phyloP scores from a whole-genome alignment of 2,888 invertebrate species.

The Tipula confusa region DNA sequence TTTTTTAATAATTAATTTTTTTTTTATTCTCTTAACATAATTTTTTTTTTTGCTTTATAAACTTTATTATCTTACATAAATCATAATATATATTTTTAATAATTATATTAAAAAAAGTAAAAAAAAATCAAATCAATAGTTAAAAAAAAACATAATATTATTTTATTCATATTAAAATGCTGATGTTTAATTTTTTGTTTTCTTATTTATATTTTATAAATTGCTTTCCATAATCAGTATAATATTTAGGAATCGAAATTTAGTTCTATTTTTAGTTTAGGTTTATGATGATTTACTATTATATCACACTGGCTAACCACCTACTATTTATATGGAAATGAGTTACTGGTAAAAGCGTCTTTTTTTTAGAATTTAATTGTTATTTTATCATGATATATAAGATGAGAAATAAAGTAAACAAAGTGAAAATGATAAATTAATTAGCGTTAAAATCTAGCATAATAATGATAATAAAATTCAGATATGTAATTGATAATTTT shows the following conservation, averaged over 20 bases:
- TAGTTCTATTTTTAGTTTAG: not conserved
- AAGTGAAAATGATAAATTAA: not conserved
- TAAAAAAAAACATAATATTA: no score
- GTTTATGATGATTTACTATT: not conserved
- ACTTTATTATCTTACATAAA: not conserved
- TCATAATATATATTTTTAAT: not conserved
- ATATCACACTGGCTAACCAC: not conserved
- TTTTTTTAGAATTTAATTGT: not conserved
- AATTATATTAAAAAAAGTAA: not conserved
- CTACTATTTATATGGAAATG: not conserved
- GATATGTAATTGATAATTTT: constrained; percentile 16
- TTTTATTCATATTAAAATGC: not conserved
- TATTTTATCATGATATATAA: not conserved
- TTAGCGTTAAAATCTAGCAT: constrained; percentile 1
- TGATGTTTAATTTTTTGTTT: not conserved
- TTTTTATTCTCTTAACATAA: constrained; percentile 20
- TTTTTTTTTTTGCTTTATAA: constrained; percentile 12
- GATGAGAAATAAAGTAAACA: not conserved
- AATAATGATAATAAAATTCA: constrained; percentile 25
- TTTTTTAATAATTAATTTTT: not conserved
- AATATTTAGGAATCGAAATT: not conserved
- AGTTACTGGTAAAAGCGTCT: not conserved
- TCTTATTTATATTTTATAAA: not conserved
- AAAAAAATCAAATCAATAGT: no score
- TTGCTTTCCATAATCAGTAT: not conserved